phyloP scores from a whole-genome alignment of 2,113 vertebrate genomes.

The Sterrhoptilus dennistouni region DNA sequence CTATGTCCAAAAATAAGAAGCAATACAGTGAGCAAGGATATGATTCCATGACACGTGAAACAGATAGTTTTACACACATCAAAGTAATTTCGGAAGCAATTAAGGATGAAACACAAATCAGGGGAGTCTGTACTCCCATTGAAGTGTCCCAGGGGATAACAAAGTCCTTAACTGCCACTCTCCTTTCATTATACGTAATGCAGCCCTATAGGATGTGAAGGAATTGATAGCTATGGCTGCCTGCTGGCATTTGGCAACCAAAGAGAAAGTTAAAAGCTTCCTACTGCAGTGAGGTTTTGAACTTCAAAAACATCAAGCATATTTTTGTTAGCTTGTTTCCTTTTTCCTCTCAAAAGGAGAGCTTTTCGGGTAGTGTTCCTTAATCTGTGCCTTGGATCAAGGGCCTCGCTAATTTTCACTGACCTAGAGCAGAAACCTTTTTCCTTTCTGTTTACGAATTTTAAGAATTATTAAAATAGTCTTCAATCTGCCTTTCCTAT shows the following conservation, averaged over 20 bases:
- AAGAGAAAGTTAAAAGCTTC: constrained; percentile 4
- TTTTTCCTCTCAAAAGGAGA: background rate
- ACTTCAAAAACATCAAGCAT: background rate
- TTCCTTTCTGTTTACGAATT: background rate
- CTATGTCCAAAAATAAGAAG: constrained; percentile 24
- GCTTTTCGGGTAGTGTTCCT: background rate
- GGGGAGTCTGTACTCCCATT: background rate
- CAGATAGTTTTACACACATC: constrained; percentile 70
- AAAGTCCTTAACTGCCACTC: background rate
- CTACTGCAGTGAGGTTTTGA: background rate
- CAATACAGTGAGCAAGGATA: constrained; percentile 34
- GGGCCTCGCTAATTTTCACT: background rate
- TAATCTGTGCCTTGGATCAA: background rate
- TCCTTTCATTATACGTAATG: background rate
- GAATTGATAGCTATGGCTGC: background rate
- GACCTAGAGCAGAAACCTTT: background rate
- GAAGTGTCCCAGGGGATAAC: constrained; percentile 23
- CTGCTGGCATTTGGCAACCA: background rate
- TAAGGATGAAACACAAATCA: constrained; percentile 51
- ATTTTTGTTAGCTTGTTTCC: background rate
- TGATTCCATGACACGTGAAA: constrained; percentile 62
- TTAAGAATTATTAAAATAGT: background rate
- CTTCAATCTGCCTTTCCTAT: background rate
- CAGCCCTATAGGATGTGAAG: background rate
- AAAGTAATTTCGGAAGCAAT: constrained; percentile 74